Evolutionary conservation across 2,113 vertebrate species (phyloP).

Genomic region (Epinephelus moara): DNA sequence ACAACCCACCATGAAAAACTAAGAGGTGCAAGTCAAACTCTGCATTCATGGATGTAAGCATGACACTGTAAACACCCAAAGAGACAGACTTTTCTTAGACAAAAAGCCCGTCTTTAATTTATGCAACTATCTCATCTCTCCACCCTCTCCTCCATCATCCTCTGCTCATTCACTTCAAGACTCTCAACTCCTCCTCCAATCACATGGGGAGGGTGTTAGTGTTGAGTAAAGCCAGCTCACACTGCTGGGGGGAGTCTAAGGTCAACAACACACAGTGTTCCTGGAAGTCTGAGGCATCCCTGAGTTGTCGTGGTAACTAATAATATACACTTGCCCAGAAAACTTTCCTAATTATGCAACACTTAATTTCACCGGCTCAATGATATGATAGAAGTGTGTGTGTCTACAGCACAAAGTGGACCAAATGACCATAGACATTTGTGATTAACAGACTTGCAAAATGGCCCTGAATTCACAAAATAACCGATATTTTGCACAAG

Average conservation of each 20-base stretch:
- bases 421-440: not conserved
- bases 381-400: not conserved
- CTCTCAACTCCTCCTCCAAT: conserved; percentile 4
- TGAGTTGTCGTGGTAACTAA: conserved; percentile 23
- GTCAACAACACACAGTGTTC: conserved; percentile 35
- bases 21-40: not conserved
- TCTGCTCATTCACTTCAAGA: conserved; percentile 17
- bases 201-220: conserved; percentile 12
- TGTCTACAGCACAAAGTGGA: not conserved
- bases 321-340: conserved; percentile 13
- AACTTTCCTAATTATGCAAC: conserved; percentile 9
- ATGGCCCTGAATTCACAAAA: not conserved
- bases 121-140: conserved; percentile 21
- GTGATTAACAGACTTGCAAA: not conserved
- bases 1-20: not conserved
- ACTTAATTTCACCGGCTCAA: not conserved
- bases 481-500: not conserved
- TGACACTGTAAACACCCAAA: not conserved
- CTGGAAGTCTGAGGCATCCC: conserved; percentile 43
- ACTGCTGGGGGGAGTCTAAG: conserved; percentile 1
- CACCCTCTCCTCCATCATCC: conserved; percentile 20
- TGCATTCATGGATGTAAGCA: not conserved
- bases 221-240: conserved; percentile 34
- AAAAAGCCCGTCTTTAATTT: conserved; percentile 11
- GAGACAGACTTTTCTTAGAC: not conserved